Base-by-base conservation (phyloP, 2,113 vertebrate genomes). In the Mystacornis crossleyi region DNA sequence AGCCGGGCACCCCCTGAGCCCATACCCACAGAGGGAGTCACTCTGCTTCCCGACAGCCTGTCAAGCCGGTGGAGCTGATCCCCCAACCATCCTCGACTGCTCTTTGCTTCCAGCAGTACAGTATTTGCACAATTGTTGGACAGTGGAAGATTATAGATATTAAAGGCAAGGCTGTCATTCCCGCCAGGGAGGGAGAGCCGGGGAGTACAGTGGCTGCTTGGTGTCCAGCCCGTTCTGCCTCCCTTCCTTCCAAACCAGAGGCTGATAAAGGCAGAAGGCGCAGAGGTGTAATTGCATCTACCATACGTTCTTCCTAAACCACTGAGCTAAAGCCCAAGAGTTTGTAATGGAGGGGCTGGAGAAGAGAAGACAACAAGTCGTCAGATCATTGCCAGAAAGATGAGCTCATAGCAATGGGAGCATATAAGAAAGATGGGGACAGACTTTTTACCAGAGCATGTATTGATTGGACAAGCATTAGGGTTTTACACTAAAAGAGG, bases 11-110 rank as follows among this genome's bases (percentile, higher is more conserved):
- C 20, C 14, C 21, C 7, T 8, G 7, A 9, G 18, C 47, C n/a
- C 1, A 0, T 31, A 24, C 8, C 17, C 55, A 5, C 0, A 3
- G 18, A 14, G 1, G 0, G 45, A 53, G 13, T 14, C 45, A 3
- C 36, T 42, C 42, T 34, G 54, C 36, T 61, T 55, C 55, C 50
- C 1, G 0, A 28, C 53, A 88, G 62, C 19, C 28, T 18, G 25
- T 4, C 0, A 1, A 48, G 47, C 36, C 28, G 4, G 7, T 18
- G 50, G 19, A 73, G 12, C 40, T 53, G 18, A 50, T n/a, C 9
- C 54, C 33, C 19, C 24, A 20, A 8, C 25, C 26, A 33, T 8
- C 55, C 34, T 13, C 11, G 2, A 8, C 18, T 12, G n/a, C 50
- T 47, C 70, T 40, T 33, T 8, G 10, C 80, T 79, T 54, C 40